Evolutionary conservation across 2,113 vertebrate species (phyloP), one percentile per base, ranked within the genome.

Genomic region (Tapirus terrestris): DNA sequence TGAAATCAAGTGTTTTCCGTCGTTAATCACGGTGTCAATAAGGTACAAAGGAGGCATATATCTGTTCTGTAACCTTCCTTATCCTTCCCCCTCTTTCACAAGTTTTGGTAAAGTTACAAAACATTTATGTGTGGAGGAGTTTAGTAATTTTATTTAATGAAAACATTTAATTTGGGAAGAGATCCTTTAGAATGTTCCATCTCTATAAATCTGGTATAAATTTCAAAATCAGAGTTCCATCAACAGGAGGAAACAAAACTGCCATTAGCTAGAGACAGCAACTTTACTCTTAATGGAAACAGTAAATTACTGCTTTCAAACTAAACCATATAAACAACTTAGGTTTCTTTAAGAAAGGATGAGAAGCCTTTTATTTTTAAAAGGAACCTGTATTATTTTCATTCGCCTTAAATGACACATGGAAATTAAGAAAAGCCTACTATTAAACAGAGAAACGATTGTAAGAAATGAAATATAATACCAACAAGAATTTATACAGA

Each of bases 141-240:
- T 67, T 86, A 90, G 79, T 10, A 91, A 95, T n/a, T 96, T 93
- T 45, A 61, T 88, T 83, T 93, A 65, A 96, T 39, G 36, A 97
- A 97, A 97, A 97, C 82, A 97, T 36, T 90, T n/a, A 2, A 17
- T 39, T 94, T 96, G 27, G 89, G 31, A 97, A 84, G 27, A 97
- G 4, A 76, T 14, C 33, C 31, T 96, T 27, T 86, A 60, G 72
- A 97, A 84, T 20, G 14, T 5, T 18, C 39, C 39, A 53, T 95
- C 61, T 36, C 61, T 36, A 81, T 68, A 72, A 75, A 8, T 86
- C 36, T 53, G 79, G 89, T 80, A 93, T 76, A 97, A 90, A 97
- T 97, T 94, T 96, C 45, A 95, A 94, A 97, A 97, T 92, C 29
- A 88, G 56, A 65, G 31, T 94, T 97, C 72, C 81, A 85, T 94